Evolutionary conservation across 2,113 vertebrate species (phyloP).

Genomic region (Chrysemys picta): DNA sequence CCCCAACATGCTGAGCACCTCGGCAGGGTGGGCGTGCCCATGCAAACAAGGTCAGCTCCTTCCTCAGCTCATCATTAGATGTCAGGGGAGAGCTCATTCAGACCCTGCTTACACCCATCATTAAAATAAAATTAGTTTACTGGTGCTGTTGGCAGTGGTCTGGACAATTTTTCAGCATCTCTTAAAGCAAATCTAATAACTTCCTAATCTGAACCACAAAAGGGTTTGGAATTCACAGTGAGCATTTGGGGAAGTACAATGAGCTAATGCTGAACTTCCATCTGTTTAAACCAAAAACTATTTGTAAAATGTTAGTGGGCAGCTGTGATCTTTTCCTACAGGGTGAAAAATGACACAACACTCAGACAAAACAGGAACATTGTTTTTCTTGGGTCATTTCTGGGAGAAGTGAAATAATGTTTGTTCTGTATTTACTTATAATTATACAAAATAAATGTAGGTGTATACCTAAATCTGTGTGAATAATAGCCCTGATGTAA

Average conservation of each 20-base stretch:
- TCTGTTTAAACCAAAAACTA: neutral
- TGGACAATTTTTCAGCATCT: neutral
- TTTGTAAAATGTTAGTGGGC: slow-evolving; percentile 12
- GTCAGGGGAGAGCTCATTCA: too few relatives aligned
- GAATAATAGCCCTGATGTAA: slow-evolving; percentile 59
- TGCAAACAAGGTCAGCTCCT: too few relatives aligned
- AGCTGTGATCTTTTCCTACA: neutral
- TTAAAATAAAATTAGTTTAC: neutral
- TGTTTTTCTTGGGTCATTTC: slow-evolving; percentile 9
- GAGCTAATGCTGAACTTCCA: neutral
- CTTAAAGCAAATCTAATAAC: neutral
- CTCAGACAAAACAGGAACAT: neutral
- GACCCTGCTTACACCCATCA: neutral
- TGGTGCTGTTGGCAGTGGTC: neutral
- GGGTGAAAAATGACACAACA: neutral
- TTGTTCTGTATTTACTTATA: slow-evolving; percentile 20
- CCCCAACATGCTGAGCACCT: too few relatives aligned
- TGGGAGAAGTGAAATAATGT: slow-evolving; percentile 6
- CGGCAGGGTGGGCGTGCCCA: too few relatives aligned
- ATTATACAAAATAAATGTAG: slow-evolving; percentile 38
- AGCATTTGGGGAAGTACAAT: neutral
- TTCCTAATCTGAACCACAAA: neutral
- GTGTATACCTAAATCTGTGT: slow-evolving; percentile 47
- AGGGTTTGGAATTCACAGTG: slow-evolving; percentile 4
- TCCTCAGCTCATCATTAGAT: too few relatives aligned